Conservation (phyloP, 2,797 vertebrate species). For the Anomalospiza imberbis region DNA sequence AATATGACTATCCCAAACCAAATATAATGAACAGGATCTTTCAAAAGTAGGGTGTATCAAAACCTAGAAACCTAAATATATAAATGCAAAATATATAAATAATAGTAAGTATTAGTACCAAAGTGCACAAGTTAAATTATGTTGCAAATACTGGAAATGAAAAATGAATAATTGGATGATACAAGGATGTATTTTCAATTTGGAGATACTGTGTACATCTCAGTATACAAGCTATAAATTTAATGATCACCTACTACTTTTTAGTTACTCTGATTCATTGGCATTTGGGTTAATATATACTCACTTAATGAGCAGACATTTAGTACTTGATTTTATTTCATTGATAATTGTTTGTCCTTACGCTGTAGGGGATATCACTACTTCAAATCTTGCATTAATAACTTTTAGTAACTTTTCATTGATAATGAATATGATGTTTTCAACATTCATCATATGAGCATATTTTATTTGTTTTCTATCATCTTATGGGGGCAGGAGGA, state of each 20-base stretch:
- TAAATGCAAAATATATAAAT: neutral
- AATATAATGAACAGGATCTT: neutral
- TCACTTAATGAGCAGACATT: neutral
- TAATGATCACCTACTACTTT: neutral
- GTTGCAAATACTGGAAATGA: neutral
- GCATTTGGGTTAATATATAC: neutral
- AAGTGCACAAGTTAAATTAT: neutral
- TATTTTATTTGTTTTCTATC: neutral
- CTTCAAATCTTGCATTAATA: neutral
- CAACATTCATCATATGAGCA: neutral
- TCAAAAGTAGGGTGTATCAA: neutral
- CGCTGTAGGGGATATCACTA: neutral
- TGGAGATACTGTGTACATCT: neutral
- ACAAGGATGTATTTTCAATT: neutral
- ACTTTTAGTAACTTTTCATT: neutral
- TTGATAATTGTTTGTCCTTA: neutral
- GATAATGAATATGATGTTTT: neutral
- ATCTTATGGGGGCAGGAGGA: neutral
- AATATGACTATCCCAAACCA: neutral
- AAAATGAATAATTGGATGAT: neutral
- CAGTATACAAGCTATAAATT: neutral
- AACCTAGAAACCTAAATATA: neutral
- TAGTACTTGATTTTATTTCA: neutral
- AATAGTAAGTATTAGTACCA: neutral
- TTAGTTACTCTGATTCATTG: neutral